Base-by-base conservation (phyloP, 2,888 invertebrate genomes). In the Andrena fulva region DNA sequence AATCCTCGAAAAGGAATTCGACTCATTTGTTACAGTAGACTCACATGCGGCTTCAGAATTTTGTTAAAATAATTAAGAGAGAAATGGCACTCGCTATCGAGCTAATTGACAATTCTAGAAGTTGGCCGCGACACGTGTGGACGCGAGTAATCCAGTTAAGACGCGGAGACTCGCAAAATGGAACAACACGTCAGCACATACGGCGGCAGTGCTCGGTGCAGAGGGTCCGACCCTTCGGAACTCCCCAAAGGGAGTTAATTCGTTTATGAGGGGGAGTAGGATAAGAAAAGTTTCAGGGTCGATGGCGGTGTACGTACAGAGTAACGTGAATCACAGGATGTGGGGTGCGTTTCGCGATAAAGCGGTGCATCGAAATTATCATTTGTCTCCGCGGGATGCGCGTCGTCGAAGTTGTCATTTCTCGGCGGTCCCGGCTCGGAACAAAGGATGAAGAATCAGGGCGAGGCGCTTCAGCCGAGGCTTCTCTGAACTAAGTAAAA, bases 241-340 rank as follows among this genome's bases (percentile, higher is more conserved):
- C 69, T 8, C 60, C 54, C 42, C 29, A 74, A 85, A 85, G 85
- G 84, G 83, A 84, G 79, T 89, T 89, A 89, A 90, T 90, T 88
- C 87, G 84, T 81, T 87, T 88, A 87, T 78, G 72, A 8, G 52
- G 52, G 70, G 73, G 72, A 67, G 80, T 7, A 8, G 54, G 72
- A 69, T 66, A 77, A 74, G 80, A 68, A 68, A 68, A 62, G 60
- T 20, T 48, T 62, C 80, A 79, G 72, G 82, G 82, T 50, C 75
- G 42, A 29, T 8, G 4, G 27, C 24, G 27, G 63, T 66, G 6
- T 50, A 8, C 20, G 24, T n/a, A 24, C 27, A n/a, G 20, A 56
- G 27, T 27, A 29, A 73, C 33, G 35, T 80, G 82, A 85, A 71
- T 85, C 82, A 87, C 85, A 84, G 89, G 89, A 89, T 84, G 87